phyloP scores from a whole-genome alignment of 2,113 vertebrate genomes.

The Dasyurus viverrinus region DNA sequence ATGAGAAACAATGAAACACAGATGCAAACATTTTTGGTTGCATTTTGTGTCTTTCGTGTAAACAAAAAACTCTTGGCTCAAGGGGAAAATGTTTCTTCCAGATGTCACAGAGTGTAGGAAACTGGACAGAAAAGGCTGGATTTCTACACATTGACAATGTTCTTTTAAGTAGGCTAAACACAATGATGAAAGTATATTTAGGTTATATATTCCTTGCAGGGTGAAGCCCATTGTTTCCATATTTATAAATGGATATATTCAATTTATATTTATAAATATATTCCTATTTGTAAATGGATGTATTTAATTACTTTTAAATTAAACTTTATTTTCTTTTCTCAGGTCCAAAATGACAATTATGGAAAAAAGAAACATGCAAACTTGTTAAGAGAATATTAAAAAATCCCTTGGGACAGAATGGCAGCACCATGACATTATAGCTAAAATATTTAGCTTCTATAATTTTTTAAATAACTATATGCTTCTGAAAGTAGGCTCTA shows the following conservation, averaged over 20 bases:
- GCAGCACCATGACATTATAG: neutral
- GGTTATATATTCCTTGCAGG: neutral
- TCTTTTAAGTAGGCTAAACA: neutral
- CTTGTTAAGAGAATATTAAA: constrained; percentile 29
- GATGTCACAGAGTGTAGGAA: accelerated
- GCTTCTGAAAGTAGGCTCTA: constrained; percentile 18
- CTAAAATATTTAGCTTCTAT: neutral
- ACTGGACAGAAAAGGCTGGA: accelerated
- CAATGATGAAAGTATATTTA: neutral
- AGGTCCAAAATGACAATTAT: constrained; percentile 30
- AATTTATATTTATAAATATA: no score
- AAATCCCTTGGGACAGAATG: constrained; percentile 22
- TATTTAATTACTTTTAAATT: constrained; percentile 56
- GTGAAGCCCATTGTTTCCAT: neutral
- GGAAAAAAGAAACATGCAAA: constrained; percentile 3
- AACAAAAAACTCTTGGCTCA: neutral
- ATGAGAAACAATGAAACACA: constrained; percentile 26
- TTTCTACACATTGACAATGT: no score
- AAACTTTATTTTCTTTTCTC: constrained; percentile 55
- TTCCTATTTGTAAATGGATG: constrained; percentile 4
- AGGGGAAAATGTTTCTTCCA: neutral
- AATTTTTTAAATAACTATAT: neutral
- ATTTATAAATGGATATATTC: constrained; percentile 27
- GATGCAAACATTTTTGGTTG: constrained; percentile 14
- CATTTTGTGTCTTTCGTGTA: constrained; percentile 4